A percentile compares a stretch with the other conserved stretches of the same genome.
phyloP scores from a whole-genome alignment of 2,888 invertebrate species.

The Ochropleura plecta region DNA sequence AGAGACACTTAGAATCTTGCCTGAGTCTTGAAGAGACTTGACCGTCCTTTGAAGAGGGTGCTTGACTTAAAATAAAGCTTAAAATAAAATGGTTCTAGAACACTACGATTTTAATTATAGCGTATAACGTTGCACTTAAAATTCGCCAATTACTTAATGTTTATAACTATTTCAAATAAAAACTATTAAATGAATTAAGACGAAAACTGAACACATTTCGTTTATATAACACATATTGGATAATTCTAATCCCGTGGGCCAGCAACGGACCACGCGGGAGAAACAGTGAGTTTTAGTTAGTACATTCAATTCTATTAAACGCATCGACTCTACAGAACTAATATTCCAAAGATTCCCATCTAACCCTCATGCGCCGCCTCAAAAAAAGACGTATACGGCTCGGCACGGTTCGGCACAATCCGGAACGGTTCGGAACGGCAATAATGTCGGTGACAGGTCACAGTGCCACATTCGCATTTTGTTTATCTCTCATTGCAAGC shows the following conservation, averaged over 20 bases:
- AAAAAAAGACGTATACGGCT: constrained; percentile 58
- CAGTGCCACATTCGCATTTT: constrained; percentile 69
- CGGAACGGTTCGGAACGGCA: constrained; percentile 58
- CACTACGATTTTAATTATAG: not conserved
- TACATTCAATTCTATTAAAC: not conserved
- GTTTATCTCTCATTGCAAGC: constrained; percentile 73
- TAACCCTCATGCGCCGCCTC: constrained; percentile 34
- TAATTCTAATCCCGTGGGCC: not conserved
- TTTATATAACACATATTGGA: not conserved
- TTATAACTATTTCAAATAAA: not conserved
- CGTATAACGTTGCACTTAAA: no score
- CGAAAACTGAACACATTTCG: not conserved
- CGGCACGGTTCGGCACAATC: constrained; percentile 43
- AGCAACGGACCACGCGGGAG: not conserved
- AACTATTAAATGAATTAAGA: not conserved
- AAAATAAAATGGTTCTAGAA: constrained; percentile 1
- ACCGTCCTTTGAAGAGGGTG: not conserved
- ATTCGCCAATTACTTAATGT: no score
- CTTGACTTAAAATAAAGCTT: constrained; percentile 12
- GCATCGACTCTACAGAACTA: not conserved
- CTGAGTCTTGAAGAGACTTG: constrained; percentile 1
- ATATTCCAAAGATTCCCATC: constrained; percentile 12
- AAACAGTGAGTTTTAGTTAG: not conserved
- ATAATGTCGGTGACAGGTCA: constrained; percentile 69
- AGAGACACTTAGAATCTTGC: not conserved